phyloP scores from a whole-genome alignment of 2,113 vertebrate genomes.

The Scophthalmus maximus region DNA sequence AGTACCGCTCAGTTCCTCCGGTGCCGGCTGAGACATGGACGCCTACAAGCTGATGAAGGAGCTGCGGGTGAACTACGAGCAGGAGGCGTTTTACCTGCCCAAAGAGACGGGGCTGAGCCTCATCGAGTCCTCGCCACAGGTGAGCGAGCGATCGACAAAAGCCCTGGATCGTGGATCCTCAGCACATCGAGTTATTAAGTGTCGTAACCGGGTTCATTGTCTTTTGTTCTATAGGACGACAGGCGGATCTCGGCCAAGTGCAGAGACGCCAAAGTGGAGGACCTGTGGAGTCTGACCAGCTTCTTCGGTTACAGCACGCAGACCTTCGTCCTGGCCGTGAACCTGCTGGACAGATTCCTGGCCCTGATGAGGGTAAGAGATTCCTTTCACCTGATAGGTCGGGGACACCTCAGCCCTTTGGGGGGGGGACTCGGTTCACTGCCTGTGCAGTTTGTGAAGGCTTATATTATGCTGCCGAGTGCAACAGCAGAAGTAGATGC shows the following conservation, averaged over 20 bases:
- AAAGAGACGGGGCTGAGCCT: conserved; percentile 89
- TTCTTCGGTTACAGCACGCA: conserved; percentile 96
- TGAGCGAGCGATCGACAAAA: conserved; percentile 55
- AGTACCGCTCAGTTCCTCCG: neutral
- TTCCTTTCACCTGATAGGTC: neutral
- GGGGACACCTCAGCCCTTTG: neutral
- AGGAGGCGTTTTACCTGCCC: conserved; percentile 89
- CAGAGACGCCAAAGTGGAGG: conserved; percentile 94
- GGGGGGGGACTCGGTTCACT: neutral
- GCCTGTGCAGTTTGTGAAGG: neutral
- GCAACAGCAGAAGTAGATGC: neutral
- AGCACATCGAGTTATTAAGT: neutral
- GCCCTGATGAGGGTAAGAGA: conserved; percentile 93
- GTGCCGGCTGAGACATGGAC: conserved; percentile 80
- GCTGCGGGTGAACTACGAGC: conserved; percentile 89
- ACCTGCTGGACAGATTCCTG: conserved; percentile 96
- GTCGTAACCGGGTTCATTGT: neutral
- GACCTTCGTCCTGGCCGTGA: conserved; percentile 95
- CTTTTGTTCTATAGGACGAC: conserved; percentile 80
- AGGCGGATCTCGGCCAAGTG: conserved; percentile 89
- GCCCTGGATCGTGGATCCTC: neutral
- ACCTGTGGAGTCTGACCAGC: conserved; percentile 94
- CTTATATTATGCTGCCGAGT: too few relatives aligned
- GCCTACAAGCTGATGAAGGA: conserved; percentile 90
- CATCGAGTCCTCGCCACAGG: conserved; percentile 89